Base-by-base conservation (phyloP, 2,797 vertebrate species). In the Melanotaenia parkinsoni region DNA sequence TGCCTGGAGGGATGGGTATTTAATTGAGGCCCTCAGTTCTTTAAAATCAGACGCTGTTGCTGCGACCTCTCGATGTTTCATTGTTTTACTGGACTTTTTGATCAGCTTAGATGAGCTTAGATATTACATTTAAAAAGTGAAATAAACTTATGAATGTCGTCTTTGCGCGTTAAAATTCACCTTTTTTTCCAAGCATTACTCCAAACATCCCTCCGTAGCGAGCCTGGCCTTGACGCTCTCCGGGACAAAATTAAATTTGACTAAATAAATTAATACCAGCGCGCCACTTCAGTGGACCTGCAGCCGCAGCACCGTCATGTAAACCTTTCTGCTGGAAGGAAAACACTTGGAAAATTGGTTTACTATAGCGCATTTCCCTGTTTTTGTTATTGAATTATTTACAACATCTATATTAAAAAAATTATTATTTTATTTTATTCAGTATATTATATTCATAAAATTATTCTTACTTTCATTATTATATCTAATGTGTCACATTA, bases 261-360 rank as follows among this genome's bases (percentile, higher is more conserved):
- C 88, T 76, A 86, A 91, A 90, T 89, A 87, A 87, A 92, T 93
- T 33, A 85, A 87, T 84, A 82, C 79, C 91, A 91, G 88, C 57
- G 47, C 54, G 33, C 63, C 76, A 68, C 58, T 70, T 69, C 18
- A 59, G 11, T 54, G 22, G 66, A 72, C 67, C 76, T 80, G 70
- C 80, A 75, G 69, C 80, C 74, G 69, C 74, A 78, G 67, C 72
- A 63, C 58, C 66, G 40, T 70, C 67, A 65, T 74, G 64, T 28
- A 63, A 40, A 53, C 64, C 33, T 28, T 45, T 68, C 13, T 76
- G 59, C 22, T 43, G 28, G 51, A 63, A 62, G 59, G 33, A 67
- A 79, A 64, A 81, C 60, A 76, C 58, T 38, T 38, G 37, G 37
- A 38, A 13, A 38, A 43, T 43, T 43, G 14, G 11, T 10, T 38